Evolutionary conservation across 2,888 invertebrate species (phyloP), one percentile per base, ranked within the genome.

Genomic region (Trichopoda pennipes): DNA sequence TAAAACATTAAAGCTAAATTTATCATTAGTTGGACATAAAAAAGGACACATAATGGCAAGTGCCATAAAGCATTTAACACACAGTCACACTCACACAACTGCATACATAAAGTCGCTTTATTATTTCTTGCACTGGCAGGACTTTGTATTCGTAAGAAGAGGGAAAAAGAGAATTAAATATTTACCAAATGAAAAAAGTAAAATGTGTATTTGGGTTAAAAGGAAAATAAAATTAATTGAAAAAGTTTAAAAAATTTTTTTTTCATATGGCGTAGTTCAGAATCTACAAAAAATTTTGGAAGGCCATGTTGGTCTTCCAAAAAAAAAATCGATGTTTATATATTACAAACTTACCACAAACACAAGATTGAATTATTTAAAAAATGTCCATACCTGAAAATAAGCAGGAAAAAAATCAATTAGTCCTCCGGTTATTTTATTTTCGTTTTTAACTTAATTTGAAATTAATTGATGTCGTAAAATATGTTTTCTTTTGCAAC

Each of bases 121-220:
- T 35, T 3, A 17, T 19, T 49, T n/a, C 21, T 69, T 1, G 3
- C 14, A 19, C 14, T 35, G 14, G 9, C 32, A 49, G 23, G 49
- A 38, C 3, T 60, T 70, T 47, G 10, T 23, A 10, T 56, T 23
- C 7, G n/a, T 12, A 12, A 0, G 47, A 21, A 35, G 23, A 28
- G 17, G n/a, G 3, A 28, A 23, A 49, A 66, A 60, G 2, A 53
- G 53, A 76, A 21, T 64, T n/a, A 38, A 64, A 74, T 64, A 14
- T 64, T 74, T 32, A n/a, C n/a, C 19, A 61, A 75, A n/a, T n/a
- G n/a, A n/a, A n/a, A 68, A 28, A 77, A 53, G 47, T 1, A 8
- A 51, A 76, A 78, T 78, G 35, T 78, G 66, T 79, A 73, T 79
- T 79, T 79, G 61, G 78, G 78, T 47, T 68, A 68, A 79, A 79